Evolutionary conservation across 2,797 vertebrate species (phyloP), one percentile per base, ranked within the genome.

Genomic region (Muraenolepis orangiensis): DNA sequence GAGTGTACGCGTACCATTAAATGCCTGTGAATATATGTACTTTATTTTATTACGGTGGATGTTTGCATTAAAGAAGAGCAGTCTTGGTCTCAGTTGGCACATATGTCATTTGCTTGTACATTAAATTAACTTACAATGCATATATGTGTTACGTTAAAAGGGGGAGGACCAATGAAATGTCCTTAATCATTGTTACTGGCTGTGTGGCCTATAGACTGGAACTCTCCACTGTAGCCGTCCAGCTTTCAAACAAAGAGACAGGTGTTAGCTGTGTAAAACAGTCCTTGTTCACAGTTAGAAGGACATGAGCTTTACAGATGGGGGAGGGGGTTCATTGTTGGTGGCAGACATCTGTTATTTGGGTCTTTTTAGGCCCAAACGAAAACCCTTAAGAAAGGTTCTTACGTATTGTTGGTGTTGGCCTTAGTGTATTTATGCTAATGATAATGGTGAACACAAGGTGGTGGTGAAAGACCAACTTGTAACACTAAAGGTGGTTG

Each of bases 211-310:
- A 80, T 90, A 81, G 84, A 93, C 93, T n/a, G n/a, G n/a, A n/a
- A n/a, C n/a, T 91, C 93, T 95, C 94, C 93, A 94, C 93, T 93
- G 91, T 93, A 93, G 88, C 93, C 93, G 91, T 92, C 93, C 84
- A 94, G 93, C 82, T 76, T 32, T 92, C 90, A 93, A 95, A 95
- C 91, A 94, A 95, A 97, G 93, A 94, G 94, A 94, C 96, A 96
- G 96, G 96, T 97, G 96, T 94, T 94, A 91, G 13, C 93, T 92
- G 95, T 26, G 42, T 20, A 13, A 20, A 51, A 94, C 94, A 92
- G 88, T 89, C 91, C 90, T 91, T 89, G 93, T 95, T 96, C 93
- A 94, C 92, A 85, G 72, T 32, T 11, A 76, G 81, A 82, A 84
- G 89, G 86, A 76, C 80, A 90, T 74, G 84, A 85, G 84, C 82